phyloP scores from a whole-genome alignment of 2,113 vertebrate species.

The Struthio camelus region DNA sequence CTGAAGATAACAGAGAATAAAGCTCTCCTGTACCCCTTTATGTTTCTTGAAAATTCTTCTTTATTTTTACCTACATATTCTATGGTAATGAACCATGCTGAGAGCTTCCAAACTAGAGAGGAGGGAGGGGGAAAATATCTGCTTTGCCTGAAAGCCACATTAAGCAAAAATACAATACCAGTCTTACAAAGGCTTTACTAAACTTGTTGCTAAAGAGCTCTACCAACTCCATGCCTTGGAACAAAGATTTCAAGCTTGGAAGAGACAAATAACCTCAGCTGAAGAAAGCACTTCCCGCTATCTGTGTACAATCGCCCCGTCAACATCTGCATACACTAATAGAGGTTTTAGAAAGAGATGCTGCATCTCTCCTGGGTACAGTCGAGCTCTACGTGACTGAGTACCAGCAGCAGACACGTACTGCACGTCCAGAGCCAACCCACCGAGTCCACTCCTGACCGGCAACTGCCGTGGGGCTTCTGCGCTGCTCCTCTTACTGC shows the following conservation, averaged over 20 bases:
- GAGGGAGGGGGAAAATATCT: not conserved
- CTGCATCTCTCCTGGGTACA: fast-evolving
- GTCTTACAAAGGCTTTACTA: not conserved
- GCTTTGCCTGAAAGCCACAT: not conserved
- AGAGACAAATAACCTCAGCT: not conserved
- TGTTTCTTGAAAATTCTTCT: not conserved
- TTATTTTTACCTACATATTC: not conserved
- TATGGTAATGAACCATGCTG: not conserved
- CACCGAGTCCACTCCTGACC: fast-evolving
- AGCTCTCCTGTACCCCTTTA: not conserved
- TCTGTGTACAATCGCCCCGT: too few relatives aligned
- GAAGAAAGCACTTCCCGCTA: not conserved
- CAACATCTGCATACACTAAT: not conserved
- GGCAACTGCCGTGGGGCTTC: fast-evolving
- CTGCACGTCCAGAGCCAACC: not conserved
- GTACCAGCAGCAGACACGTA: not conserved
- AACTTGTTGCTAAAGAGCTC: fast-evolving
- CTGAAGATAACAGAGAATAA: not conserved
- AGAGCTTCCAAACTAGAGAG: not conserved
- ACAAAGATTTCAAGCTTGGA: not conserved
- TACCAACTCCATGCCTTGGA: not conserved
- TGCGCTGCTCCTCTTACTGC: not conserved
- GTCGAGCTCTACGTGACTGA: fast-evolving
- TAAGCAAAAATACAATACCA: not conserved
- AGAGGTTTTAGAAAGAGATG: not conserved